Evolutionary conservation across 2,797 vertebrate genomes (phyloP).

Genomic region (Xyrichtys novacula): DNA sequence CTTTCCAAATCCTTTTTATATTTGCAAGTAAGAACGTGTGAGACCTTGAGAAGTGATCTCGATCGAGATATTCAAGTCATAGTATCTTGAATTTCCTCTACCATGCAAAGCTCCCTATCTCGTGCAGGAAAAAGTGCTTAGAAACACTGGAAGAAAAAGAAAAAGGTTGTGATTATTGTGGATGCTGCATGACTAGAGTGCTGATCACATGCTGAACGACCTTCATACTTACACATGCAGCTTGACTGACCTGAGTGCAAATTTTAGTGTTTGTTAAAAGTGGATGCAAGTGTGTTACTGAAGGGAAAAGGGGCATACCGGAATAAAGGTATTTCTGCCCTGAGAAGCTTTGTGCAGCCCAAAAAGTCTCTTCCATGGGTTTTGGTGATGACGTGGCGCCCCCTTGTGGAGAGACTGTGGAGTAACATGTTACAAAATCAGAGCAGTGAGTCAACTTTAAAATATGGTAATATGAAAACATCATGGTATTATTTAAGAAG

Average conservation of each 20-base stretch:
- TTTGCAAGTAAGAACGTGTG: conserved; percentile 26
- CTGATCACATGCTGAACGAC: conserved; percentile 36
- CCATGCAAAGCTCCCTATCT: conserved; percentile 61
- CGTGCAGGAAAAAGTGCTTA: conserved; percentile 33
- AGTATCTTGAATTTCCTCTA: conserved; percentile 39
- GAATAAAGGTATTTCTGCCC: conserved; percentile 63
- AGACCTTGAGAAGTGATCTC: conserved; percentile 42
- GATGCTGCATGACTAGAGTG: neutral
- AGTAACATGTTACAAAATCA: conserved; percentile 20
- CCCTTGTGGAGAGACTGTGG: conserved; percentile 75
- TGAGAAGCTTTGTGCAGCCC: conserved; percentile 79
- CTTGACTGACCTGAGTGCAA: neutral
- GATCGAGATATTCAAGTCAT: conserved; percentile 34
- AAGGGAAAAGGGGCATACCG: conserved; percentile 74
- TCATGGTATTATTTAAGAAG: neutral
- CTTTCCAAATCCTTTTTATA: neutral
- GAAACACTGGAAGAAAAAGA: conserved; percentile 44
- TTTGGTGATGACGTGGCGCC: conserved; percentile 66
- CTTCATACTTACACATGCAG: neutral
- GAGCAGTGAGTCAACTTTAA: neutral
- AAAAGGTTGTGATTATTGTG: conserved; percentile 14
- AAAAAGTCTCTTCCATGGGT: conserved; percentile 84
- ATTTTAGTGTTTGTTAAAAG: conserved; percentile 48
- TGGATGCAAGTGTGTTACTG: neutral
- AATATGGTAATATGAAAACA: neutral